These are phyloP conservation scores for Mungos mungo DNA, from an alignment of 2,113 vertebrate genomes.

Conservation along the genomic window DNA sequence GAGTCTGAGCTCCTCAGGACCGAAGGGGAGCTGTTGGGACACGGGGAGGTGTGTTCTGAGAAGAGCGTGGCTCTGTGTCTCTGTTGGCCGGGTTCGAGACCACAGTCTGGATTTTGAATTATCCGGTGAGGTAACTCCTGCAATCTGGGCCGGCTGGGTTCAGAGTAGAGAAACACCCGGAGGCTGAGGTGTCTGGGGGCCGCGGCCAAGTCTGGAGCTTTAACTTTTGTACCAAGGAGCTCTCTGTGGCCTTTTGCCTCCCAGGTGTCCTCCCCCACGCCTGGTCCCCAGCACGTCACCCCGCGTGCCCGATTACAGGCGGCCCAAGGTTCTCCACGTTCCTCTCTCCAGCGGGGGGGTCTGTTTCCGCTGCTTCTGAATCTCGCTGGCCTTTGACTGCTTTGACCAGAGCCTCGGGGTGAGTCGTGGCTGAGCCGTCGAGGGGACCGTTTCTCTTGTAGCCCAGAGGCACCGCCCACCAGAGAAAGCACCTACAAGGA, in stretches of 20 bases:
- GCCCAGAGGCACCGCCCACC: neutral
- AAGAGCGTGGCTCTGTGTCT: neutral
- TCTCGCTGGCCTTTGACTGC: neutral
- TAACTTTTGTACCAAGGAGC: neutral
- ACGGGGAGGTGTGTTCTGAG: neutral
- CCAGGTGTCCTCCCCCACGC: neutral
- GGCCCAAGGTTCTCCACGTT: neutral
- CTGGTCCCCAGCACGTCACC: neutral
- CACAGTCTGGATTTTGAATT: neutral
- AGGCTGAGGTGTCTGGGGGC: neutral
- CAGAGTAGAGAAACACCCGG: neutral
- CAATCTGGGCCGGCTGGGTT: neutral
- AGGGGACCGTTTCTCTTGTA: neutral
- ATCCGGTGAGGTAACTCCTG: neutral
- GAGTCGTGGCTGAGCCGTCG: neutral
- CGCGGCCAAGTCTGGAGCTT: neutral
- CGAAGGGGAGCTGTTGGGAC: neutral
- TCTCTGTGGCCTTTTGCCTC: neutral
- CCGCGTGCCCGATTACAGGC: neutral
- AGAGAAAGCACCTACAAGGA: neutral
- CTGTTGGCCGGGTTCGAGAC: neutral
- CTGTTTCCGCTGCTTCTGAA: neutral
- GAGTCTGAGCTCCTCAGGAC: neutral
- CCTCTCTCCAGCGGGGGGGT: neutral
- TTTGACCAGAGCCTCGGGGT: rapidly evolving